These are phyloP conservation scores for Oligia strigilis DNA, from an alignment of 2,888 invertebrate species.

Conservation along the genomic window DNA sequence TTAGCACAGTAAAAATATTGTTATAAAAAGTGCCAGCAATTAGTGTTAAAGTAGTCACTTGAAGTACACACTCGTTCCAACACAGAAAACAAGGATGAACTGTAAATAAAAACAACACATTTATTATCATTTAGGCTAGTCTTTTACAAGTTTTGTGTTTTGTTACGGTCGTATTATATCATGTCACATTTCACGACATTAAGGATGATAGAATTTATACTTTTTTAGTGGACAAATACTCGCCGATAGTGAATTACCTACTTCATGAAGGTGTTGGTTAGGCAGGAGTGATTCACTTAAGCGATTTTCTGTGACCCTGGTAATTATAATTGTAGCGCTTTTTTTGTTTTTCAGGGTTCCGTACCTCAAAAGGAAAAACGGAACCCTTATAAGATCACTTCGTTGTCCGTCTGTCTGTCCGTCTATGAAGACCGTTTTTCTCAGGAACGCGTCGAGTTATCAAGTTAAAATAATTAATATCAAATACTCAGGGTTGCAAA, in stretches of 20 bases:
- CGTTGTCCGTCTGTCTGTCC: no score
- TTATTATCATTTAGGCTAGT: neutral
- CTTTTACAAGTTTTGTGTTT: neutral
- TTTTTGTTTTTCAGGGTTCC: no score
- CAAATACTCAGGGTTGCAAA: no score
- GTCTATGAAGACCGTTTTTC: no score
- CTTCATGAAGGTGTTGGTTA: no score
- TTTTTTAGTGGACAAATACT: no score
- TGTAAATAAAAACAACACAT: slow-evolving; percentile 34
- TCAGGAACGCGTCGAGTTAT: no score
- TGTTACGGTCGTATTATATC: neutral
- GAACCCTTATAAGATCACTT: no score
- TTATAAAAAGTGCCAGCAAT: slow-evolving; percentile 39
- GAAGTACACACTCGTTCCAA: slow-evolving; percentile 12
- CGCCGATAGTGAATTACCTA: neutral
- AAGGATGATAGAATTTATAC: no score
- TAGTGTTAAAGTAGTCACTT: slow-evolving; percentile 27
- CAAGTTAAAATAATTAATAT: no score
- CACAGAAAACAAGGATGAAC: slow-evolving; percentile 14
- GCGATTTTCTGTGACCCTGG: neutral
- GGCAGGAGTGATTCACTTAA: neutral
- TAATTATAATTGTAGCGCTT: neutral
- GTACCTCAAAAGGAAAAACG: no score
- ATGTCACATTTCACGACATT: neutral
- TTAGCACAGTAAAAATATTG: slow-evolving; percentile 2